These are phyloP conservation scores for Lasiurus cinereus DNA, from an alignment of 2,113 vertebrate genomes.

Conservation along the genomic window DNA sequence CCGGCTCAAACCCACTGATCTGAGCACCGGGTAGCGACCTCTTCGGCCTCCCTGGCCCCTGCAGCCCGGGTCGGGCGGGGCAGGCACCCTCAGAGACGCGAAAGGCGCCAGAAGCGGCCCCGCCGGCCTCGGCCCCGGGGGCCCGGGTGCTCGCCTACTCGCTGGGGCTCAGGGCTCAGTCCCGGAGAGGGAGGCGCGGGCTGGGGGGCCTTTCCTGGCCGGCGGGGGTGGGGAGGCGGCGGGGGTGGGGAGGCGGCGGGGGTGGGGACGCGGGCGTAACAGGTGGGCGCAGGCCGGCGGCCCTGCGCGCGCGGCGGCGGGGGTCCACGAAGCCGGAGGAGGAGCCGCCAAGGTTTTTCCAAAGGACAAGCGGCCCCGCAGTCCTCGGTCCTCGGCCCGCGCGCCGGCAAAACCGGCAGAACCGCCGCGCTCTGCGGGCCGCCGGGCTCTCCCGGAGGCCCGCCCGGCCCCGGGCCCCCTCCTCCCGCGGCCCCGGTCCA, in stretches of 20 bases:
- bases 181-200: neutral
- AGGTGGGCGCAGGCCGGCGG: constrained; percentile 73
- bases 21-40: neutral
- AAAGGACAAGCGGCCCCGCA: constrained; percentile 71
- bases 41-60: neutral
- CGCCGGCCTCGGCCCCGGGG: neutral
- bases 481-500: no score
- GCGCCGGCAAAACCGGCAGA: neutral
- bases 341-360: constrained; percentile 71
- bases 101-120: neutral
- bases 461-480: neutral
- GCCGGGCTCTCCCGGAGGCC: constrained; percentile 44
- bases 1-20: neutral
- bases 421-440: neutral
- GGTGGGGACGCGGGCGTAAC: constrained; percentile 64
- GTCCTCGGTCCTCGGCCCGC: constrained; percentile 40
- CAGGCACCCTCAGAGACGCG: neutral
- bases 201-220: neutral
- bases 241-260: neutral
- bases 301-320: neutral
- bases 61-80: neutral
- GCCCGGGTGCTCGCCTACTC: neutral
- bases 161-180: neutral
- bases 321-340: constrained; percentile 2
- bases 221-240: neutral